phyloP scores from a whole-genome alignment of 1,140 invertebrate species.

The Doryteuthis pealeii region DNA sequence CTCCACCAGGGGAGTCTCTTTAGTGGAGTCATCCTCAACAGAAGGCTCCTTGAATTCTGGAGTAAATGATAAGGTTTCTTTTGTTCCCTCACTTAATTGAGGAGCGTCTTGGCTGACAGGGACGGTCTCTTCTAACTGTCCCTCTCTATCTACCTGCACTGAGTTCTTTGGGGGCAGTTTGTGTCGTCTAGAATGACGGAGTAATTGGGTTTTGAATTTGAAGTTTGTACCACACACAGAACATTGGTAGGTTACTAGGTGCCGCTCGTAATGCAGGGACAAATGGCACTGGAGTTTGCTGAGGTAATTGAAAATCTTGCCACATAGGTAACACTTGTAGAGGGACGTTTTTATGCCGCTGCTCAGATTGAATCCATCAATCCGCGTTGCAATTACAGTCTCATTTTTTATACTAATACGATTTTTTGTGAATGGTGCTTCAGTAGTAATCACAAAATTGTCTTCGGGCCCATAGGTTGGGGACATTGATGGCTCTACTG shows the following conservation, averaged over 20 bases:
- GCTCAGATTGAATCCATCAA: slow-evolving; percentile 58
- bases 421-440: slow-evolving; percentile 21
- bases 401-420: slow-evolving; percentile 51
- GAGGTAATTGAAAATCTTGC: slow-evolving; percentile 56
- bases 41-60: background rate
- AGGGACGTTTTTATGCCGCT: slow-evolving; percentile 57
- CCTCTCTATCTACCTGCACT: background rate
- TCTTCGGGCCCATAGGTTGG: background rate
- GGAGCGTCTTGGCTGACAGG: background rate
- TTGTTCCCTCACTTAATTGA: background rate
- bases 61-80: background rate
- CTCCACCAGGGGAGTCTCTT: background rate
- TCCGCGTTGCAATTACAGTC: slow-evolving; percentile 56
- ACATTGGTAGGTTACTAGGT: slow-evolving; percentile 52
- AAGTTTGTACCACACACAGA: slow-evolving; percentile 54
- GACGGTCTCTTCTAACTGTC: background rate
- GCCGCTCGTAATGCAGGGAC: slow-evolving; percentile 52
- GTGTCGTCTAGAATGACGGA: slow-evolving; percentile 47
- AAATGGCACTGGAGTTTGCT: slow-evolving; percentile 57
- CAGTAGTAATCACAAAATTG: slow-evolving; percentile 1
- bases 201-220: slow-evolving; percentile 49
- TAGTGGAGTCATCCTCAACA: background rate
- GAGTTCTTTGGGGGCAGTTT: slow-evolving; percentile 10
- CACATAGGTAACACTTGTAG: slow-evolving; percentile 63
- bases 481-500: background rate